A percentile compares a stretch with the other conserved stretches of the same genome.
These are phyloP conservation scores for Malurus cyaneus DNA, from an alignment of 2,113 vertebrate species.

Conservation along the genomic window DNA sequence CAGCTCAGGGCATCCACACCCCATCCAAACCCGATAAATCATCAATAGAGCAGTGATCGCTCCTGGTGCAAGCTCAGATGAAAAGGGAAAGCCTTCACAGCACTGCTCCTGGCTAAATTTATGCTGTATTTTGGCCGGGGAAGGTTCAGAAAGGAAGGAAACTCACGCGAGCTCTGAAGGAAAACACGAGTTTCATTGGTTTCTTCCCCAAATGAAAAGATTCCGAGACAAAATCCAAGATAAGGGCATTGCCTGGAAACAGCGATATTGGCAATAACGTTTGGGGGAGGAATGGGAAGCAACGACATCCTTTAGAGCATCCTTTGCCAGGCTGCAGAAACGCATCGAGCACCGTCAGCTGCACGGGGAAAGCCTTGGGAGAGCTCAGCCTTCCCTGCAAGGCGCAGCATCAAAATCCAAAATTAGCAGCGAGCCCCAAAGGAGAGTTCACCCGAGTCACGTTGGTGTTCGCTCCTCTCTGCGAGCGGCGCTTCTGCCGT, in stretches of 20 bases:
- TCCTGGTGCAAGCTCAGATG: rapidly evolving
- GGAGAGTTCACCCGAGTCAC: rapidly evolving
- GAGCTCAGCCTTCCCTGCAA: background rate
- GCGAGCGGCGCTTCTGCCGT: rapidly evolving
- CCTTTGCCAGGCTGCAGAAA: background rate
- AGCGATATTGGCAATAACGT: background rate
- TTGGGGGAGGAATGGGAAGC: background rate
- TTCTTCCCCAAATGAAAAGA: background rate
- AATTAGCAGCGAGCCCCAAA: background rate
- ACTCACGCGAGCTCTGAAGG: background rate
- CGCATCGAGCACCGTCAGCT: rapidly evolving
- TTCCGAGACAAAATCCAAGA: background rate
- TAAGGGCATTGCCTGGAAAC: background rate
- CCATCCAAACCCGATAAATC: rapidly evolving
- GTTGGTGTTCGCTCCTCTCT: rapidly evolving
- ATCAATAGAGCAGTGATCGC: rapidly evolving
- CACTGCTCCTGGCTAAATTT: rapidly evolving
- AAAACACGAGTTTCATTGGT: background rate
- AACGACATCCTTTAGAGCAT: background rate
- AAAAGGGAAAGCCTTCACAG: background rate
- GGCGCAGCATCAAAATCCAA: background rate
- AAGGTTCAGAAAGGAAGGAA: background rate
- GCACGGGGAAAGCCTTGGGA: background rate
- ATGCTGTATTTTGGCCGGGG: rapidly evolving
- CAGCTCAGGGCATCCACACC: rapidly evolving